A percentile compares a stretch with the other conserved stretches of the same genome.
Conservation (phyloP, 2,888 invertebrate species). For the Yponomeuta cagnagella region DNA sequence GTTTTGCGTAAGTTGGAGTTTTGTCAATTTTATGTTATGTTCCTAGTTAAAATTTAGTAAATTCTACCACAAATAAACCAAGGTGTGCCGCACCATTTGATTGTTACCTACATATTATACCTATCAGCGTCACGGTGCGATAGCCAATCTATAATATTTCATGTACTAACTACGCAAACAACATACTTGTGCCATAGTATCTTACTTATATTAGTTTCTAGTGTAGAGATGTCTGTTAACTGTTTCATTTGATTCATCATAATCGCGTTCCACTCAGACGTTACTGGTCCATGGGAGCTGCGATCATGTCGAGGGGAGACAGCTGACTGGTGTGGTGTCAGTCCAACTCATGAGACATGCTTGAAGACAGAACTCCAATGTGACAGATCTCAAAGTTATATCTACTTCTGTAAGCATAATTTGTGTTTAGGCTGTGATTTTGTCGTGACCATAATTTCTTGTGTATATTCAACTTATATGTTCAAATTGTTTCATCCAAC, state of each 20-base stretch:
- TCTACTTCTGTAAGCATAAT: conserved; percentile 36
- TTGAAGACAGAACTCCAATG: conserved; percentile 35
- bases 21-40: conserved; percentile 61
- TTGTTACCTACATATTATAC: conserved; percentile 9
- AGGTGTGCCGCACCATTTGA: background rate
- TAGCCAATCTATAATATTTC: conserved; percentile 4
- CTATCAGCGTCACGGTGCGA: background rate
- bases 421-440: conserved; percentile 53
- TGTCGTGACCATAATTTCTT: conserved; percentile 25
- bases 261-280: background rate
- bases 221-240: conserved; percentile 9
- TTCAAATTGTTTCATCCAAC: background rate
- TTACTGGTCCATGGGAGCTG: background rate
- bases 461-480: conserved; percentile 21
- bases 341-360: background rate
- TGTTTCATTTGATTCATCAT: conserved; percentile 8
- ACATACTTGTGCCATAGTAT: conserved; percentile 12
- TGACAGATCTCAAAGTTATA: conserved; percentile 46
- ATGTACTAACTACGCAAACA: conserved; percentile 6
- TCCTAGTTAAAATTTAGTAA: conserved; percentile 42
- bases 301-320: background rate
- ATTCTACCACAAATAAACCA: conserved; percentile 4
- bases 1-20: conserved; percentile 51
- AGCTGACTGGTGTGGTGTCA: too few species aligned
- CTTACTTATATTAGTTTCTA: conserved; percentile 5